phyloP scores from a whole-genome alignment of 2,113 vertebrate genomes.

The Labrus mixtus region DNA sequence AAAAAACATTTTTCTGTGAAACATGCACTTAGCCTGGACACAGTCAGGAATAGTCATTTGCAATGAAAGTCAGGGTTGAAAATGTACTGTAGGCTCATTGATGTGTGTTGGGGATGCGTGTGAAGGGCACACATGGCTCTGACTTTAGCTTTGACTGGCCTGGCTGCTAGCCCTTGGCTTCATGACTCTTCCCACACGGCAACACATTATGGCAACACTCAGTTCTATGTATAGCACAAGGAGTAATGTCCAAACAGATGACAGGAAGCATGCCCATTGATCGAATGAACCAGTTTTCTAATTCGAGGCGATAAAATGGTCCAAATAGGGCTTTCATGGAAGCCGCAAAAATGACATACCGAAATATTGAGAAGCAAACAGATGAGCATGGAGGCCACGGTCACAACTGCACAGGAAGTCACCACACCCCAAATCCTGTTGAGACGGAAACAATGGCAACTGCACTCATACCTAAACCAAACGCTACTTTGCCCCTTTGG shows the following conservation, averaged over 20 bases:
- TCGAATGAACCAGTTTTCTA: slow-evolving; percentile 40
- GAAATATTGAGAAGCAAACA: too few relatives aligned
- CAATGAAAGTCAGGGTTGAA: slow-evolving; percentile 74
- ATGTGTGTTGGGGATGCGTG: slow-evolving; percentile 53
- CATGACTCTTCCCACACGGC: slow-evolving; percentile 76
- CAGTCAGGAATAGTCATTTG: slow-evolving; percentile 72
- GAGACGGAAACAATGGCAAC: too few relatives aligned
- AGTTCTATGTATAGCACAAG: slow-evolving; percentile 62
- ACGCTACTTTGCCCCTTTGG: too few relatives aligned
- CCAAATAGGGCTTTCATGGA: too few relatives aligned
- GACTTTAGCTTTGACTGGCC: slow-evolving; percentile 72
- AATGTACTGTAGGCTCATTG: slow-evolving; percentile 61
- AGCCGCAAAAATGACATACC: too few relatives aligned
- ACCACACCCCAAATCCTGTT: too few relatives aligned
- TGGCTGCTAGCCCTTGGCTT: slow-evolving; percentile 69
- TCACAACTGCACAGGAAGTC: too few relatives aligned
- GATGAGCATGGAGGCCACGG: too few relatives aligned
- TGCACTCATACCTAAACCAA: too few relatives aligned
- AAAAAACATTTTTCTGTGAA: slow-evolving; percentile 47
- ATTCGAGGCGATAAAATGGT: neutral
- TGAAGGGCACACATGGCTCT: slow-evolving; percentile 70
- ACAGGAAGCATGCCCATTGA: slow-evolving; percentile 39
- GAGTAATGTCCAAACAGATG: slow-evolving; percentile 66
- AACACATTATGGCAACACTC: slow-evolving; percentile 72
- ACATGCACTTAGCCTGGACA: slow-evolving; percentile 52